Evolutionary conservation across 2,888 invertebrate species (phyloP), one percentile per base, ranked within the genome.

Genomic region (Dinocampus coccinellae): DNA sequence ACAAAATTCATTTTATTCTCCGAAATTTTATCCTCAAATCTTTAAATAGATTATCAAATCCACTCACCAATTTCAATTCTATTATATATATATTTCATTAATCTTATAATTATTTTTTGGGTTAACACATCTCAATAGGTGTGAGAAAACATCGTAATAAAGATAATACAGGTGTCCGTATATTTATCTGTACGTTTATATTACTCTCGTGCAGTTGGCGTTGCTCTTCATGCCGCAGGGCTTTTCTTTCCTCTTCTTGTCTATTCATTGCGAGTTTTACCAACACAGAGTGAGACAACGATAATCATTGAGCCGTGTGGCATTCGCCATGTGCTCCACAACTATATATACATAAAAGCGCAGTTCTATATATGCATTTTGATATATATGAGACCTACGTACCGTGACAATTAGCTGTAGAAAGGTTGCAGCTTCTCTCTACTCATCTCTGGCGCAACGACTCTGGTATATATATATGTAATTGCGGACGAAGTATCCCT

Each of bases 331-430:
- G 61, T 36, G 68, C 61, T 52, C 52, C 39, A 47, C 47, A 47
- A 47, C 47, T 47, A 47, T n/a, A 47, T 47, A 47, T 16, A 47
- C 47, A 47, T 47, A 47, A 47, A 57, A 61, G 61, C 61, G 60
- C 58, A 36, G 24, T 42, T 33, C 60, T 47, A 60, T 60, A 67
- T 33, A 24, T 66, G 57, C 29, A 20, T 64, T 26, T 55, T 22
- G 1, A 39, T n/a, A n/a, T 39, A 58, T 55, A 58, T 47, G 52
- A 39, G 53, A 24, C 55, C 63, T 67, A 61, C 53, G 42, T 63
- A 47, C 71, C 55, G 67, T 67, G 67, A 67, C 72, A 72, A 72
- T 72, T 72, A 72, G 72, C 72, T 34, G 62, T 55, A 52, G 62
- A 72, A 72, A 63, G 55, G 62, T 47, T 47, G 53, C 55, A 47